Evolutionary conservation across 2,888 invertebrate species (phyloP).

Genomic region (Stramonita haemastoma): DNA sequence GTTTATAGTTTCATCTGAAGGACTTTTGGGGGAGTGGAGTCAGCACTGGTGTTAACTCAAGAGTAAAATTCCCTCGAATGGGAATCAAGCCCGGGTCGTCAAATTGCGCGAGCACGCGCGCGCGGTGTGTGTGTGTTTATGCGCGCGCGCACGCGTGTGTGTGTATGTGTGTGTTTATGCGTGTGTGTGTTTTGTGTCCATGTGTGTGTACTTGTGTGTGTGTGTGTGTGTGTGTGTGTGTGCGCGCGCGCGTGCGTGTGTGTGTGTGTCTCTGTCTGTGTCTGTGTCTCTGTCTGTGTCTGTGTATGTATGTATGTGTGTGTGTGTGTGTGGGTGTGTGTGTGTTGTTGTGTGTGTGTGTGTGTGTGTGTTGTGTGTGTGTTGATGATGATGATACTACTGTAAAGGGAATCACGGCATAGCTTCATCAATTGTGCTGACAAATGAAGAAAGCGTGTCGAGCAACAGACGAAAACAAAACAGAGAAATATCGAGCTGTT

Average conservation of each 20-base stretch:
- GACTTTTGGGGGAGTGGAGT: no score
- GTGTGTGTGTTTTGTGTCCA: not conserved
- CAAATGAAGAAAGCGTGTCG: no score
- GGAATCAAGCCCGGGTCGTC: no score
- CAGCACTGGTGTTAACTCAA: no score
- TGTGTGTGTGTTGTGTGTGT: not conserved
- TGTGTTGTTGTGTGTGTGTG: not conserved
- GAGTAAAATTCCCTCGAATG: no score
- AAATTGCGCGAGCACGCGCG: no score
- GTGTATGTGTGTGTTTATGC: not conserved
- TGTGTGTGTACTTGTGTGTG: not conserved
- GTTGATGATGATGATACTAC: not conserved
- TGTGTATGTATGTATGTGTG: constrained; percentile 30
- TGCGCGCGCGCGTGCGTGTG: not conserved
- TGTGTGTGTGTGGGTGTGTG: not conserved
- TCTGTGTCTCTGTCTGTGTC: not conserved
- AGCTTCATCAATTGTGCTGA: no score
- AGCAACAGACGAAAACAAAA: no score
- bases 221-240: not conserved
- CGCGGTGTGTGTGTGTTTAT: not conserved
- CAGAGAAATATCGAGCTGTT: no score
- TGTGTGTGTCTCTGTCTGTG: not conserved
- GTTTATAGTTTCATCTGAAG: no score
- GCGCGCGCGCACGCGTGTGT: not conserved
- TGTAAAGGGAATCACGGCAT: no score